phyloP scores from a whole-genome alignment of 1,140 invertebrate genomes.

The Drosophila virilis region DNA sequence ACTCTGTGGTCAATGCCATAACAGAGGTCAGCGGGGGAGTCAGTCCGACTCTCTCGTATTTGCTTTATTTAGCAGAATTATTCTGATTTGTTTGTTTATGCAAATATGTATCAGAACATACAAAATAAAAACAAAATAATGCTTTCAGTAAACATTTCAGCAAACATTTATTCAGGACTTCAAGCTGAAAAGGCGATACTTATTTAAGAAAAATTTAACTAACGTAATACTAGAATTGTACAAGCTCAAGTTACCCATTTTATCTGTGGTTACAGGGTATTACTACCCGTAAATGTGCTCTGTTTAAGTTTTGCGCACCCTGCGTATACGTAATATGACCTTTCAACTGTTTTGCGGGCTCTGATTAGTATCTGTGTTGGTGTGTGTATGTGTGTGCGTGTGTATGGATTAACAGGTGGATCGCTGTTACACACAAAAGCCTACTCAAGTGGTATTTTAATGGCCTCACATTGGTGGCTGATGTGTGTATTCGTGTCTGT shows the following conservation, averaged over 20 bases:
- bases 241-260: no score
- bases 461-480: slow-evolving; percentile 12
- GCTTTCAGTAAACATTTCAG: no score
- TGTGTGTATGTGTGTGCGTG: slow-evolving; percentile 3
- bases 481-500: neutral
- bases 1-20: neutral
- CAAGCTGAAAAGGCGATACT: no score
- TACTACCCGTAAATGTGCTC: slow-evolving; percentile 24
- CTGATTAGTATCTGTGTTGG: slow-evolving; percentile 21
- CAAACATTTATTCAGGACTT: no score
- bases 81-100: no score
- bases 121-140: no score
- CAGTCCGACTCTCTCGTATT: no score
- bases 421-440: slow-evolving; percentile 23
- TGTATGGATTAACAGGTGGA: slow-evolving; percentile 41
- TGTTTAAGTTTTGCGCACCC: slow-evolving; percentile 35
- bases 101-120: no score
- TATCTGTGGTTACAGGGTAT: neutral
- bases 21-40: no score
- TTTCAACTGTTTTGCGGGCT: slow-evolving; percentile 42
- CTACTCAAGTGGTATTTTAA: slow-evolving; percentile 38
- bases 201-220: no score
- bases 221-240: no score
- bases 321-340: slow-evolving; percentile 59
- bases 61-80: no score